These are phyloP conservation scores for Riparia riparia DNA, from an alignment of 2,113 vertebrate genomes.

Conservation along the genomic window DNA sequence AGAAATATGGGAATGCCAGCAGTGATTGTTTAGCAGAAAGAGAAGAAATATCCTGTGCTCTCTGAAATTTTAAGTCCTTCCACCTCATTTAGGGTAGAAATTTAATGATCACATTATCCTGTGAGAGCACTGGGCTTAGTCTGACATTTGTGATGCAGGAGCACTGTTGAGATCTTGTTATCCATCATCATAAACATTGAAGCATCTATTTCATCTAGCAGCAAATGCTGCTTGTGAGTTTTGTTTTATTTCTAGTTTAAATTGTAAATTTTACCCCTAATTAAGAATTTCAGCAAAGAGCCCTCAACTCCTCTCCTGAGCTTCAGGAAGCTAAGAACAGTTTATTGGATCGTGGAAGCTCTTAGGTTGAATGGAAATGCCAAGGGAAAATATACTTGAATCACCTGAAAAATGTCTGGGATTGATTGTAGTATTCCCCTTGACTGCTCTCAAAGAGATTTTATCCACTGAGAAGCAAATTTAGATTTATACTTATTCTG, in stretches of 20 bases:
- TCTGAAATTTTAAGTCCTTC: background rate
- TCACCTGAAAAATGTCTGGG: background rate
- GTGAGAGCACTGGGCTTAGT: background rate
- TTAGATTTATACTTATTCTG: no score
- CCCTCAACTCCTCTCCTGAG: background rate
- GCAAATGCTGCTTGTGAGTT: background rate
- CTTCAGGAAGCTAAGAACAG: background rate
- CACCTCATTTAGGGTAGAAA: background rate
- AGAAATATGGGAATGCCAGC: conserved; percentile 45
- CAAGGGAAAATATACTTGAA: background rate
- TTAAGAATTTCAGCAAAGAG: background rate
- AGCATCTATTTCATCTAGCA: background rate
- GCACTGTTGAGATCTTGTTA: background rate
- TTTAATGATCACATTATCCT: accelerated
- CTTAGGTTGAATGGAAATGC: background rate
- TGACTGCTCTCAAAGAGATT: background rate
- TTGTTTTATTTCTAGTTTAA: background rate
- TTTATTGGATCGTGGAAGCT: background rate
- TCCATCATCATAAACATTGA: background rate
- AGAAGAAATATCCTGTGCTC: background rate
- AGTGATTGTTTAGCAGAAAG: conserved; percentile 26
- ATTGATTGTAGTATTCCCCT: background rate
- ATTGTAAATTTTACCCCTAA: background rate
- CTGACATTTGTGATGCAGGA: background rate
- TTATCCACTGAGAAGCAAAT: background rate